A percentile compares a stretch with the other conserved stretches of the same genome.
Conservation (phyloP, 2,797 vertebrate species). For the Syngnathus acus region DNA sequence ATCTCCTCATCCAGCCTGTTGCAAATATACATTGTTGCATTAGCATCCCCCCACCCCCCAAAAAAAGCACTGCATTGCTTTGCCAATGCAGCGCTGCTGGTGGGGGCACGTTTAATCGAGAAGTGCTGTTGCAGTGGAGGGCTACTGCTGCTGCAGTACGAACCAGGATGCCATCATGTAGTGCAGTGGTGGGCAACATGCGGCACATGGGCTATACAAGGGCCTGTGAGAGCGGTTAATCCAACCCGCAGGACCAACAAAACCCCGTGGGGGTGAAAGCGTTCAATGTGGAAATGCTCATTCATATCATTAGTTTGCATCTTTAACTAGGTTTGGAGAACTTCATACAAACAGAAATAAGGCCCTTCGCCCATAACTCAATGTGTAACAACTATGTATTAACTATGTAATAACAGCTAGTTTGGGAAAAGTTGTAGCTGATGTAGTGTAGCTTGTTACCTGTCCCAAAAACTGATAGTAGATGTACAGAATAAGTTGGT, state of each 20-base stretch:
- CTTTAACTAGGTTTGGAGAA: not conserved
- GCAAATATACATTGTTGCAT: constrained; percentile 34
- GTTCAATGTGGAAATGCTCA: not conserved
- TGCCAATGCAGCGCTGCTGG: constrained; percentile 23
- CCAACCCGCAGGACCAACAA: not conserved
- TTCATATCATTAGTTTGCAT: not conserved
- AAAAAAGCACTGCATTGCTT: constrained; percentile 17
- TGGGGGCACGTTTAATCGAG: constrained; percentile 50
- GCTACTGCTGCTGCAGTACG: constrained; percentile 64
- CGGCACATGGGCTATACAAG: not conserved
- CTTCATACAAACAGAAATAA: not conserved
- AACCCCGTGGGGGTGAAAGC: constrained; percentile 5
- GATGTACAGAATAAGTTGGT: constrained; percentile 64
- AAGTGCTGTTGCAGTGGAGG: constrained; percentile 66
- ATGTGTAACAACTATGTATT: not conserved
- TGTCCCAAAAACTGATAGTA: constrained; percentile 43
- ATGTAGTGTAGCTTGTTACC: constrained; percentile 38
- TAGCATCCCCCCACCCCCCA: not conserved
- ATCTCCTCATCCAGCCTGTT: constrained; percentile 4
- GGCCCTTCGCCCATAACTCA: not conserved
- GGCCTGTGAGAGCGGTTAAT: not conserved
- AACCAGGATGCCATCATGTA: constrained; percentile 52
- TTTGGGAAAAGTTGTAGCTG: constrained; percentile 42
- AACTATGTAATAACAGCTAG: constrained; percentile 60
- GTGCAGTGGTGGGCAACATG: constrained; percentile 16